Percentiles rank a stretch among this genome's conserved stretches.
Conservation (phyloP, 92 coral and sea anemone species). For the Ricordea florida region DNA sequence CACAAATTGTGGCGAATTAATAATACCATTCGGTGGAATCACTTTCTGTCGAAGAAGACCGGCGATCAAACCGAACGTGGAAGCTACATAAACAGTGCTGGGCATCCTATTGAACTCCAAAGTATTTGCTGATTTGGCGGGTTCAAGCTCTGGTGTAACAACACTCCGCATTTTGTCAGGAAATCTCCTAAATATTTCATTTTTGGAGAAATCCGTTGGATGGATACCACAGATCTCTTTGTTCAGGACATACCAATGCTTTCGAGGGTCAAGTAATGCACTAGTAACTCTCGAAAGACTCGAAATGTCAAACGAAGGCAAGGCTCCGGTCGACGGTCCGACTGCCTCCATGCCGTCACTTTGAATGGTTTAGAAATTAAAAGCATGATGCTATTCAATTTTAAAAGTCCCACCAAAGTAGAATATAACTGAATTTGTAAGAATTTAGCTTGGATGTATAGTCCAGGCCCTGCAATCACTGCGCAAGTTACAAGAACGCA, state of each 20-base stretch:
- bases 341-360: slow-evolving; percentile 34
- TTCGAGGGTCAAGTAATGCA: slow-evolving; percentile 28
- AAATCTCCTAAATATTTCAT: slow-evolving; percentile 26
- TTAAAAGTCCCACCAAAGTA: slow-evolving; percentile 14
- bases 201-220: slow-evolving; percentile 12
- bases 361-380: slow-evolving; percentile 17
- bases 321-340: slow-evolving; percentile 12
- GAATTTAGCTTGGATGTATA: neutral
- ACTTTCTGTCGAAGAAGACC: slow-evolving; percentile 23
- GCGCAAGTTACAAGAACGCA: too few relatives aligned
- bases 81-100: neutral
- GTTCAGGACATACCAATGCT: slow-evolving; percentile 31
- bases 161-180: slow-evolving; percentile 26
- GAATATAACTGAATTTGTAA: slow-evolving; percentile 6
- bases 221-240: slow-evolving; percentile 3
- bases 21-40: slow-evolving; percentile 7
- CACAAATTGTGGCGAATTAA: slow-evolving; percentile 1
- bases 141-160: slow-evolving; percentile 1
- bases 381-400: slow-evolving; percentile 12
- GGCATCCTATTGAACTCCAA: slow-evolving; percentile 20
- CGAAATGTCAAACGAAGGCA: slow-evolving; percentile 25
- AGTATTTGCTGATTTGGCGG: slow-evolving; percentile 19
- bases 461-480: too few relatives aligned
- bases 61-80: slow-evolving; percentile 23
- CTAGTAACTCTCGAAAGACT: slow-evolving; percentile 8